Percentiles rank a stretch among this genome's conserved stretches.
These are phyloP conservation scores for Aplysina aerophoba DNA, from an alignment of 37 sponge, comb jelly and placozoan genomes.

Conservation along the genomic window DNA sequence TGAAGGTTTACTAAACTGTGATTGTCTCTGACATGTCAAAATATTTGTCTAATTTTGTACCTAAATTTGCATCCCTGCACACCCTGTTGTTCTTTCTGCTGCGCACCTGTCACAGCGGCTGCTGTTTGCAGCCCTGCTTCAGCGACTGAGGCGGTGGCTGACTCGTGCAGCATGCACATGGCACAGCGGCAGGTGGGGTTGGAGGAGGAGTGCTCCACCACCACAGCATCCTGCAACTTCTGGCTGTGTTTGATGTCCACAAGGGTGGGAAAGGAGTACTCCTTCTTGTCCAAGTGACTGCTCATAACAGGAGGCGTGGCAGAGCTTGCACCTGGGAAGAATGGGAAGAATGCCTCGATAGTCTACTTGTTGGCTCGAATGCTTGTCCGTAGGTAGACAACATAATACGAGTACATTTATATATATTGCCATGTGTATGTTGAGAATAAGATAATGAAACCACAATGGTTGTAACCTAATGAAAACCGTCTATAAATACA, in stretches of 20 bases:
- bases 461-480: too few species aligned
- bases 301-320: constrained; percentile 64
- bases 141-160: background rate
- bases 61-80: too few species aligned
- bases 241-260: constrained; percentile 34
- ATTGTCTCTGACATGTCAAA: too few species aligned
- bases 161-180: constrained; percentile 49
- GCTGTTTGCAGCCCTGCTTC: background rate
- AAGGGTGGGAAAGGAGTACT: constrained; percentile 44
- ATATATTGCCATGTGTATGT: too few species aligned
- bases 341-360: background rate
- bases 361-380: background rate
- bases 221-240: constrained; percentile 15
- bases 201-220: constrained; percentile 55
- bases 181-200: constrained; percentile 66
- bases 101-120: background rate
- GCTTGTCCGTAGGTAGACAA: background rate
- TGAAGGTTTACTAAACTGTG: too few species aligned
- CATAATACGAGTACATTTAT: background rate
- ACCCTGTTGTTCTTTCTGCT: background rate
- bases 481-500: too few species aligned
- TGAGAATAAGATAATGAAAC: too few species aligned
- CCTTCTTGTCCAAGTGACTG: constrained; percentile 5
- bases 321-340: constrained; percentile 43
- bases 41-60: too few species aligned